Percentiles rank a stretch among this genome's conserved stretches.
These are phyloP conservation scores for Falco punctatus DNA, from an alignment of 2,113 vertebrate genomes.

Conservation along the genomic window DNA sequence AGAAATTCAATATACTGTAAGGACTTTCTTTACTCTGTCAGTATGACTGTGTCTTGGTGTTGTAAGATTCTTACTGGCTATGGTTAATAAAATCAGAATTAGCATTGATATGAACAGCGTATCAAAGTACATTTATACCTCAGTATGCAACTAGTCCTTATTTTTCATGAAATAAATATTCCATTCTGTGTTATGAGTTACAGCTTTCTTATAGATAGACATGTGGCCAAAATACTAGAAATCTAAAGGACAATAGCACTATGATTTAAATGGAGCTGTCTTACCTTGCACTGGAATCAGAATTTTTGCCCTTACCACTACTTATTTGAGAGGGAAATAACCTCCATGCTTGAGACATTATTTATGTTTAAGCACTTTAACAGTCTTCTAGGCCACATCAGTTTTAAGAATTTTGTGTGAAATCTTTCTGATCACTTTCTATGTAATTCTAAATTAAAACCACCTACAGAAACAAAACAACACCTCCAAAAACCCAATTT, in stretches of 20 bases:
- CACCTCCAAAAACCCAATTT: fast-evolving
- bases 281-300: not conserved
- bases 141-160: not conserved
- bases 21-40: not conserved
- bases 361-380: not conserved
- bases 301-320: not conserved
- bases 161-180: not conserved
- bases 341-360: not conserved
- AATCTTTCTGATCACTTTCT: not conserved
- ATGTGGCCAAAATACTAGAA: not conserved
- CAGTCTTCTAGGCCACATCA: fast-evolving
- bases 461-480: not conserved
- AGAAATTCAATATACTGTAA: not conserved
- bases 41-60: not conserved
- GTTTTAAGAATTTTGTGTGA: not conserved
- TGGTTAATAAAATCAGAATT: not conserved
- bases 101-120: not conserved
- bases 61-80: not conserved
- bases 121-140: not conserved
- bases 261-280: not conserved
- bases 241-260: not conserved
- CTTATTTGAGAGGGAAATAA: not conserved
- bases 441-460: not conserved
- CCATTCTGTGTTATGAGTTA: not conserved
- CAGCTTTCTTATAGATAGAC: not conserved